phyloP scores from a whole-genome alignment of 53 echinoderm and acorn worm genomes.

The Echinarachnius parma region DNA sequence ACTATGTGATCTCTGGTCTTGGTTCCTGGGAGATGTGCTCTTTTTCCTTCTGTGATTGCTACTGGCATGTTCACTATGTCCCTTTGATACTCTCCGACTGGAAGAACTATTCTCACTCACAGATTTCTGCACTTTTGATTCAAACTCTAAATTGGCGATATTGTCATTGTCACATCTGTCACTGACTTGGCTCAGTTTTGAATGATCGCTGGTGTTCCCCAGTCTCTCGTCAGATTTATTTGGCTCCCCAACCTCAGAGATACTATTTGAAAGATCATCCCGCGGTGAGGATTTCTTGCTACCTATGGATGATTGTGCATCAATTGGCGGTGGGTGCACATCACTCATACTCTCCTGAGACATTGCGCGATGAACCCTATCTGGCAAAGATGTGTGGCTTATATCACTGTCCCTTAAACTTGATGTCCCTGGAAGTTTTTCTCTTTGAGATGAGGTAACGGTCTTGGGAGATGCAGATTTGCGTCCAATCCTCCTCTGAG shows the following conservation, averaged over 20 bases:
- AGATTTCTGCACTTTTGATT: slow-evolving; percentile 1
- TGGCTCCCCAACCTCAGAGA: background rate
- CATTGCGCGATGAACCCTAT: slow-evolving; percentile 15
- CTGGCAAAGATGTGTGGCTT: slow-evolving; percentile 24
- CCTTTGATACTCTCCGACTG: slow-evolving; percentile 7
- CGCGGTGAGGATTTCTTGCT: background rate
- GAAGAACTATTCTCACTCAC: slow-evolving; percentile 11
- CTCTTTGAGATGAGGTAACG: background rate
- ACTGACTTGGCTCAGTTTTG: background rate
- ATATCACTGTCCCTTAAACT: slow-evolving; percentile 12
- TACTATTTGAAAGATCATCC: slow-evolving; percentile 5
- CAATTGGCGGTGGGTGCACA: background rate
- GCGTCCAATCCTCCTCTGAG: slow-evolving; percentile 8
- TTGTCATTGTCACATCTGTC: slow-evolving; percentile 10
- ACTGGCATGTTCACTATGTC: no score
- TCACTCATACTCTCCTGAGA: slow-evolving; percentile 14
- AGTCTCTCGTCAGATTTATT: background rate
- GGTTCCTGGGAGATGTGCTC: no score
- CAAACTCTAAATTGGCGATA: slow-evolving; percentile 31
- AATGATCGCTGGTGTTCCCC: background rate
- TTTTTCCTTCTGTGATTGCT: background rate
- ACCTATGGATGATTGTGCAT: background rate
- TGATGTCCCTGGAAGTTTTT: background rate
- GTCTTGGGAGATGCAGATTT: slow-evolving; percentile 26
- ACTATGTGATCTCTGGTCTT: no score